Percentiles rank a stretch among this genome's conserved stretches.
Evolutionary conservation across 1,140 invertebrate genomes (phyloP).

Genomic region (Tyrophagus putrescentiae): DNA sequence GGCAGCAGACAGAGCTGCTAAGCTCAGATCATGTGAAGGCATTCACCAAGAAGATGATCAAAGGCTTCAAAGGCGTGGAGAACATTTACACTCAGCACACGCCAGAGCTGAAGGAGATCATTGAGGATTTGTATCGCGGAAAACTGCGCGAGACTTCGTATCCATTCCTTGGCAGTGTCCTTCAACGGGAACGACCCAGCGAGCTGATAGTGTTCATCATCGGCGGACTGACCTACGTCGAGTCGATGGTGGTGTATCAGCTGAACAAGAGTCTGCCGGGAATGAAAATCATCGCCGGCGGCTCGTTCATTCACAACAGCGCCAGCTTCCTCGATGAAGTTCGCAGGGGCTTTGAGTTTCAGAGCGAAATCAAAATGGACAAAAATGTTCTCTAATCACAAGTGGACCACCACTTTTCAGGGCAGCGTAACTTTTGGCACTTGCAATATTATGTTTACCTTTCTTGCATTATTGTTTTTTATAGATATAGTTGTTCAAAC

Average conservation of each 20-base stretch:
- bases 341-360: background rate
- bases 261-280: slow-evolving; percentile 58
- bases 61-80: slow-evolving; percentile 85
- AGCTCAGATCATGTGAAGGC: slow-evolving; percentile 52
- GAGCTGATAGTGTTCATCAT: slow-evolving; percentile 89
- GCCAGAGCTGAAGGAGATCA: slow-evolving; percentile 61
- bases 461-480: too few relatives aligned
- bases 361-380: background rate
- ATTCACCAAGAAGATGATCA: slow-evolving; percentile 75
- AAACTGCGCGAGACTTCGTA: slow-evolving; percentile 63
- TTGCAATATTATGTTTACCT: background rate
- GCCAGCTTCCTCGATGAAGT: slow-evolving; percentile 28
- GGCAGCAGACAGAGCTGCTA: slow-evolving; percentile 48
- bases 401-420: too few relatives aligned
- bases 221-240: slow-evolving; percentile 93
- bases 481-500: too few relatives aligned
- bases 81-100: slow-evolving; percentile 94
- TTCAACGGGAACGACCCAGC: slow-evolving; percentile 46
- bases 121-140: slow-evolving; percentile 78
- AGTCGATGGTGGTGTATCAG: slow-evolving; percentile 69
- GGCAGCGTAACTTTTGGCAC: too few relatives aligned
- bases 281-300: slow-evolving; percentile 67
- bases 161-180: slow-evolving; percentile 48
- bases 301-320: slow-evolving; percentile 74
- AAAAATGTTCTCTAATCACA: background rate